Evolutionary conservation across 2,888 invertebrate species (phyloP).

Genomic region (Parnassius smintheus): DNA sequence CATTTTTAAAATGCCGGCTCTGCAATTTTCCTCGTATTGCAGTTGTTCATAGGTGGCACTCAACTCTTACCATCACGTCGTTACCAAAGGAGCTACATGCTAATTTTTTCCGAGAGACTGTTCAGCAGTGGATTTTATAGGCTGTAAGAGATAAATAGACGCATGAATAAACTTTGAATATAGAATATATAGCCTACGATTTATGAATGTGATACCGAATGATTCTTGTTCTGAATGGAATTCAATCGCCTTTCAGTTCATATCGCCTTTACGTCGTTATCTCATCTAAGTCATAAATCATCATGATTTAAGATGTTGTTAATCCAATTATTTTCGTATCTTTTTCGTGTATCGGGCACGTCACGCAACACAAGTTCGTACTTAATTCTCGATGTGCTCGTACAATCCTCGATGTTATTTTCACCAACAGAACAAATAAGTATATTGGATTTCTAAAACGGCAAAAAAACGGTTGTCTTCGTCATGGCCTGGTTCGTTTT

Average conservation of each 20-base stretch:
- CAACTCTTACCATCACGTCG: too few relatives aligned
- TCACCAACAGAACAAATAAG: conserved; percentile 13
- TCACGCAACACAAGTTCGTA: conserved; percentile 21
- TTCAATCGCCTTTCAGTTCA: conserved; percentile 6
- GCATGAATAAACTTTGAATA: too few relatives aligned
- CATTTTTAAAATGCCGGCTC: too few relatives aligned
- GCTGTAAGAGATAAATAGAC: too few relatives aligned
- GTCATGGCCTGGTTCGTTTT: neutral
- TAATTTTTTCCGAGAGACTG: too few relatives aligned
- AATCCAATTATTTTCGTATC: conserved; percentile 24
- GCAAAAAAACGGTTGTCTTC: conserved; percentile 9
- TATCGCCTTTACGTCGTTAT: conserved; percentile 13
- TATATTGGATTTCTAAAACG: conserved; percentile 13
- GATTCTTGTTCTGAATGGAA: conserved; percentile 1
- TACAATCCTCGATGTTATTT: conserved; percentile 15
- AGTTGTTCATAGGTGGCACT: too few relatives aligned
- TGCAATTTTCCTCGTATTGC: too few relatives aligned
- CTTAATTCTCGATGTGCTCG: conserved; percentile 11
- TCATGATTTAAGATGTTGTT: conserved; percentile 24
- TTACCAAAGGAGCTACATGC: too few relatives aligned
- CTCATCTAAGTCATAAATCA: conserved; percentile 20
- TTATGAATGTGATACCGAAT: neutral
- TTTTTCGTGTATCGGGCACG: conserved; percentile 22
- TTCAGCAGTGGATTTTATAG: too few relatives aligned
- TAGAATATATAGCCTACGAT: too few relatives aligned